These are phyloP conservation scores for Aegithalos caudatus DNA, from an alignment of 2,113 vertebrate species.

Conservation along the genomic window DNA sequence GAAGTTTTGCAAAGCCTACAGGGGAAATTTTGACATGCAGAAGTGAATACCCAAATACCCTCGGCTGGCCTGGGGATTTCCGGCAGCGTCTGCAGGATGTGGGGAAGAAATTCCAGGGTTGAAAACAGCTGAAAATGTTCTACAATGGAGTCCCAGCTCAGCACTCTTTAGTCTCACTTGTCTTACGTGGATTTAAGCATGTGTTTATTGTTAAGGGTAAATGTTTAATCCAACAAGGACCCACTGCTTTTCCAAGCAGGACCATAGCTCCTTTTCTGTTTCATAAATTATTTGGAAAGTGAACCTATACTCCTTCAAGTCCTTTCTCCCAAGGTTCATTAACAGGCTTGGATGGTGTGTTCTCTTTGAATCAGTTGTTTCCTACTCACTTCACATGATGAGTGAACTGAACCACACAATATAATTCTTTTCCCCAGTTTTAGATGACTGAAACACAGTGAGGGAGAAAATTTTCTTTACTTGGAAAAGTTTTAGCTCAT, in stretches of 20 bases:
- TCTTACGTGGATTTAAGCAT: neutral
- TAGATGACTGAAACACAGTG: neutral
- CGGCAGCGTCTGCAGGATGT: neutral
- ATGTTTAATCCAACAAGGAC: neutral
- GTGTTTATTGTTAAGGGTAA: conserved; percentile 12
- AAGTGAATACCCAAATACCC: conserved; percentile 29
- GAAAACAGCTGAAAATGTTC: conserved; percentile 43
- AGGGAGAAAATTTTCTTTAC: conserved; percentile 15
- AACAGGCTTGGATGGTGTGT: neutral
- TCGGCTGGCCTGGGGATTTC: conserved; percentile 13
- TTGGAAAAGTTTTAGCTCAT: neutral
- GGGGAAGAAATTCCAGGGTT: neutral
- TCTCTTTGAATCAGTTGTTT: neutral
- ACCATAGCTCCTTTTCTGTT: neutral
- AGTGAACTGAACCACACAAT: neutral
- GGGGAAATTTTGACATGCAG: conserved; percentile 12
- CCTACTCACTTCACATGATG: neutral
- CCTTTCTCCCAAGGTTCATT: neutral
- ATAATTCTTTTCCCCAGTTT: neutral
- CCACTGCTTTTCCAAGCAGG: neutral
- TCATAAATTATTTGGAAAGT: neutral
- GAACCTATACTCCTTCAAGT: neutral
- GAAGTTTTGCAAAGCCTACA: neutral
- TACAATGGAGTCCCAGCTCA: neutral
- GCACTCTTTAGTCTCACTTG: neutral